Evolutionary conservation across 2,888 invertebrate species (phyloP), one percentile per base, ranked within the genome.

Genomic region (Heliothis peltigera): DNA sequence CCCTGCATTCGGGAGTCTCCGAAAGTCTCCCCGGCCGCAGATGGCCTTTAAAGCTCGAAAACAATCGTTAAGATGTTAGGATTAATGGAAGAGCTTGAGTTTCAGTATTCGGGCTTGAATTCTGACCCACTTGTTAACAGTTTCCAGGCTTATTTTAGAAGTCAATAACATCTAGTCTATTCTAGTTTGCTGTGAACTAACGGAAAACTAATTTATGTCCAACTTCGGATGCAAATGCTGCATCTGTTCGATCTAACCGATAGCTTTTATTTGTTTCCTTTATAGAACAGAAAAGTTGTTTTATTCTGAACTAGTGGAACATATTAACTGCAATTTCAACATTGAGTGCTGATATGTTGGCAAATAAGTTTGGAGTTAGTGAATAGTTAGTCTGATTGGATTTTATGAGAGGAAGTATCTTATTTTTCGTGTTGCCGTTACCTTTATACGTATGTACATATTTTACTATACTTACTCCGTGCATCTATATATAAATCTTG

Each of bases 41-140:
- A 90, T 90, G 89, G 88, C 86, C 87, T 87, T 87, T 87, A 90
- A 90, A 85, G 86, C 89, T 90, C 85, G 86, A 86, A 88, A 90
- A 90, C 90, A 89, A 89, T 89, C 89, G 87, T 90, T 90, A 89
- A 87, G 86, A 85, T 83, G 79, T 81, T 59, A 75, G 84, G 87
- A 89, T 89, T 89, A 89, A 90, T 89, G 83, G 85, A 49, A 56
- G 79, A 66, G 59, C 74, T 75, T 55, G 71, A 84, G 77, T 83
- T 81, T 79, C 64, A 77, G 75, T 57, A 28, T 65, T 80, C 32
- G 54, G 70, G 69, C 65, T 76, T 47, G 67, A 68, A 79, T 79
- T 54, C 71, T 55, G 70, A 68, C 70, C 76, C 67, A 80, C 77
- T 84, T 81, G 81, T 79, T 76, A 82, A 83, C 67, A 75, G 72